Conservation (phyloP, 2,113 vertebrate species). For the Pangasianodon gigas region DNA sequence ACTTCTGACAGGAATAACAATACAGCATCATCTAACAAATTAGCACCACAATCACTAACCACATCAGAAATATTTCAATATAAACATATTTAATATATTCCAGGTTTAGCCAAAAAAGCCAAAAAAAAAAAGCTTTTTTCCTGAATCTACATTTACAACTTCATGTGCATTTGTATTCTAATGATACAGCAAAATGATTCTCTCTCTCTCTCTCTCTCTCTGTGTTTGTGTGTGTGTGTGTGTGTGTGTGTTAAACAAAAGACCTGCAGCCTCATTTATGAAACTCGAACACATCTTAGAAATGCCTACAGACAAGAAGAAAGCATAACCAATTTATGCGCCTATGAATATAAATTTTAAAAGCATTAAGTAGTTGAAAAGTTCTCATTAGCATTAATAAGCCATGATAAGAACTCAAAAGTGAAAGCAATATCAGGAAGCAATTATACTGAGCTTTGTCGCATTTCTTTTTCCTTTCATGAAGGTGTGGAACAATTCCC, state of each 20-base stretch:
- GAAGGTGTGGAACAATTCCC: not conserved
- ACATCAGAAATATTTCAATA: not conserved
- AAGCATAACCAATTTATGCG: not conserved
- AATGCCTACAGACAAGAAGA: slow-evolving; percentile 4
- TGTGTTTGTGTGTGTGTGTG: not conserved
- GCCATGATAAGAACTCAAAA: not conserved
- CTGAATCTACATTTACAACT: not conserved
- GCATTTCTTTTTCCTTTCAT: slow-evolving; percentile 12
- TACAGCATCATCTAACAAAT: not conserved
- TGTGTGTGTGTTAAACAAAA: not conserved
- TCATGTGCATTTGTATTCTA: not conserved
- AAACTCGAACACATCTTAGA: not conserved
- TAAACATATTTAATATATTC: not conserved
- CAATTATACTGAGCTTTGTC: not conserved
- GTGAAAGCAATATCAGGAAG: not conserved
- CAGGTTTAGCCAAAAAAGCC: not conserved
- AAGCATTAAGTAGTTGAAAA: not conserved
- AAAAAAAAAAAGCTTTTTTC: not conserved
- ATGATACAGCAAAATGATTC: not conserved
- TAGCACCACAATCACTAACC: not conserved
- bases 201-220: no score
- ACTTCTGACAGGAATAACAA: not conserved
- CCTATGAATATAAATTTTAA: not conserved
- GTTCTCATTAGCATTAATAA: slow-evolving; percentile 22
- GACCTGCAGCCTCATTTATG: not conserved